These are phyloP conservation scores for Ennomos erosarius DNA, from an alignment of 2,888 invertebrate species.

Conservation along the genomic window DNA sequence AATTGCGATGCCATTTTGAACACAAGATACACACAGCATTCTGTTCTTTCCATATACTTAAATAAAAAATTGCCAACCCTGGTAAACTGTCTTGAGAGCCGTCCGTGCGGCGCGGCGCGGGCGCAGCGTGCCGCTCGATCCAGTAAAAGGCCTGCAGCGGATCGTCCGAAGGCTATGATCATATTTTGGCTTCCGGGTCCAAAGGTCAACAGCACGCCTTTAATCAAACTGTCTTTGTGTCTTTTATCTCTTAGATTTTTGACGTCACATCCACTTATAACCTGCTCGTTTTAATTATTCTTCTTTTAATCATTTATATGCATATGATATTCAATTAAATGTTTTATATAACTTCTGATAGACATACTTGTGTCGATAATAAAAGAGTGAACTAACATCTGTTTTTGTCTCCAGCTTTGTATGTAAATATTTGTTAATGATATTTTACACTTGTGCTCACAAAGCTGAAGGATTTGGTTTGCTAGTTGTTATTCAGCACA, in stretches of 20 bases:
- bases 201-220: conserved; percentile 57
- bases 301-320: conserved; percentile 2
- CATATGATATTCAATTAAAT: background rate
- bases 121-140: background rate
- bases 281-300: conserved; percentile 12
- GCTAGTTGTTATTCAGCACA: conserved; percentile 9
- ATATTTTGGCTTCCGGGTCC: conserved; percentile 59
- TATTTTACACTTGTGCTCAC: conserved; percentile 27
- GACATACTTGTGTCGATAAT: background rate
- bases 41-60: too few species aligned
- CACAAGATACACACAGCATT: too few species aligned
- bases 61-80: background rate
- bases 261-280: conserved; percentile 12
- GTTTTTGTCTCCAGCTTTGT: conserved; percentile 23
- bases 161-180: conserved; percentile 56
- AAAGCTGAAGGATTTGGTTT: conserved; percentile 15
- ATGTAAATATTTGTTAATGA: conserved; percentile 25
- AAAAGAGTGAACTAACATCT: conserved; percentile 10
- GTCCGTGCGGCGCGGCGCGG: background rate
- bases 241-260: conserved; percentile 19
- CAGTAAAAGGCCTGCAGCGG: conserved; percentile 31
- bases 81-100: background rate
- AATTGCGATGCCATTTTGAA: too few species aligned
- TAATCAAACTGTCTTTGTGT: conserved; percentile 29
- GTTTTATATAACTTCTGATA: conserved; percentile 2